Conservation (phyloP, 2,113 vertebrate species). For the Hucho hucho region DNA sequence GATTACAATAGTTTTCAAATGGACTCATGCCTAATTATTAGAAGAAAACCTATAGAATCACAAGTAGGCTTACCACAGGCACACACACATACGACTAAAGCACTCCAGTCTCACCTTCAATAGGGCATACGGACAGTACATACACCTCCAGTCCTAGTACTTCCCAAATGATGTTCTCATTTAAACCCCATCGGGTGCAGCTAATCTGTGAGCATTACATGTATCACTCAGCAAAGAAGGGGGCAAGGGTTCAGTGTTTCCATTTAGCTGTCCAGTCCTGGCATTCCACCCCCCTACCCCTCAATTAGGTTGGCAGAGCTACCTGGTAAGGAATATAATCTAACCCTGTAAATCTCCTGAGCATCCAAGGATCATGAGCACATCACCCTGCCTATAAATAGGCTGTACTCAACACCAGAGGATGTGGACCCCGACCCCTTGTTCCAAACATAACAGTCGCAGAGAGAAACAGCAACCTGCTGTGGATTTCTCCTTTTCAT, state of each 20-base stretch:
- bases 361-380: conserved; percentile 36
- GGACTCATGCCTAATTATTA: too few species aligned
- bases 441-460: not conserved
- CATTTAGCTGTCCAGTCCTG: conserved; percentile 36
- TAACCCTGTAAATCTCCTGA: conserved; percentile 39
- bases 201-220: conserved; percentile 14
- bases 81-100: not conserved
- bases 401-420: conserved; percentile 28
- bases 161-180: conserved; percentile 11
- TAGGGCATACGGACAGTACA: not conserved
- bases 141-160: not conserved
- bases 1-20: not conserved
- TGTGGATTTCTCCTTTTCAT: too few species aligned
- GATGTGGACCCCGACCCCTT: conserved; percentile 1
- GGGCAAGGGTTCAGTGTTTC: conserved; percentile 28
- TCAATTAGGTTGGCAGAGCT: conserved; percentile 30
- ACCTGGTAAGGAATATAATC: conserved; percentile 40
- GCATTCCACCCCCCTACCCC: not conserved
- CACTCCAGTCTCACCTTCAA: conserved; percentile 13
- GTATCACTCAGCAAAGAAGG: not conserved
- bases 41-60: not conserved
- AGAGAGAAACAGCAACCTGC: not conserved
- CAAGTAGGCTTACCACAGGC: not conserved
- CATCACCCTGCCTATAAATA: conserved; percentile 53
- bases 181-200: conserved; percentile 7